A percentile compares a stretch with the other conserved stretches of the same genome.
These are phyloP conservation scores for Urocyon cinereoargenteus DNA, from an alignment of 2,797 vertebrate species.

Conservation along the genomic window DNA sequence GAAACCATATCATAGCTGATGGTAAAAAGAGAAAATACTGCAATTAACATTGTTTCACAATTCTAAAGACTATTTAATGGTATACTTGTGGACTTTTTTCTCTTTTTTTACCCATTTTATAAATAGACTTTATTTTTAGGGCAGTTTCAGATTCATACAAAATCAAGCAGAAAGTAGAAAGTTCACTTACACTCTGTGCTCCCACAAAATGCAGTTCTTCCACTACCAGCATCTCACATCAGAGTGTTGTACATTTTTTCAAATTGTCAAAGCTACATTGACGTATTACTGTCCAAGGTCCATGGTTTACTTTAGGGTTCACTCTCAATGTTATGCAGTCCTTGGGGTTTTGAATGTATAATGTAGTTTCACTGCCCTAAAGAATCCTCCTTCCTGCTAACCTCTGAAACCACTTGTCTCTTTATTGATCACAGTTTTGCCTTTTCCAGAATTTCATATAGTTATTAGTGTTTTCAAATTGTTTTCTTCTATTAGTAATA, in stretches of 20 bases:
- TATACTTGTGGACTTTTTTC: neutral
- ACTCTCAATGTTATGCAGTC: neutral
- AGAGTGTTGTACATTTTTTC: neutral
- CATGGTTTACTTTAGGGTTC: neutral
- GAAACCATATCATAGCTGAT: neutral
- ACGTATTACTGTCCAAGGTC: neutral
- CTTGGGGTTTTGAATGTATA: neutral
- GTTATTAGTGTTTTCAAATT: neutral
- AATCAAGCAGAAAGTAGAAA: neutral
- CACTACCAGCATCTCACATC: neutral
- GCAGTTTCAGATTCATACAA: conserved; percentile 1
- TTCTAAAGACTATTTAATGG: conserved; percentile 7
- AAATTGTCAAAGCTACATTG: neutral
- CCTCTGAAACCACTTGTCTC: neutral
- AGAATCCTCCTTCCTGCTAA: neutral
- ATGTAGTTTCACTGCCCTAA: neutral
- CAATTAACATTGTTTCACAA: neutral
- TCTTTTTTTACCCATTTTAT: neutral
- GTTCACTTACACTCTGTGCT: neutral
- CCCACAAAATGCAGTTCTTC: neutral
- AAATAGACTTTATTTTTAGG: neutral
- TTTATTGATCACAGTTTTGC: neutral
- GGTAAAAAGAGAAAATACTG: neutral
- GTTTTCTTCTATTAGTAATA: neutral
- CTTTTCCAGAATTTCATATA: neutral